These are phyloP conservation scores for Capitulum mitella DNA, from an alignment of 2,888 invertebrate genomes.

Conservation along the genomic window DNA sequence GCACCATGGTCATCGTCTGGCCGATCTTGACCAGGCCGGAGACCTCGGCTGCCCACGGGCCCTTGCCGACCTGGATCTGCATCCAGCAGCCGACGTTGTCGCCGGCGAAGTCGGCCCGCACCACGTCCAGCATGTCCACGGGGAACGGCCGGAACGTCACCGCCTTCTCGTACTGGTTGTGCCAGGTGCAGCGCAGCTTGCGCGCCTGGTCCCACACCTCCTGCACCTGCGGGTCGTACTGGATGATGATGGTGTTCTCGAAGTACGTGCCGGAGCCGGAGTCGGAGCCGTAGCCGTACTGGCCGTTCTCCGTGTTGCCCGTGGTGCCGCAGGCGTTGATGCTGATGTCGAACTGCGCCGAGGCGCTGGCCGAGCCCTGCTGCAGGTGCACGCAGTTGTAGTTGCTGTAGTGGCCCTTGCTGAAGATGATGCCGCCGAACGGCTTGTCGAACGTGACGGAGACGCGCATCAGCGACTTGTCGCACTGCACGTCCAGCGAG, in stretches of 20 bases:
- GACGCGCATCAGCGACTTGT: slow-evolving; percentile 88
- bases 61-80: slow-evolving; percentile 94
- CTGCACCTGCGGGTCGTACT: slow-evolving; percentile 87
- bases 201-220: slow-evolving; percentile 94
- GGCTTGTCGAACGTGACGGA: slow-evolving; percentile 90
- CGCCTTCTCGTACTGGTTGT: slow-evolving; percentile 89
- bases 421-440: slow-evolving; percentile 91
- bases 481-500: slow-evolving; percentile 89
- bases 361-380: slow-evolving; percentile 74
- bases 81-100: slow-evolving; percentile 96
- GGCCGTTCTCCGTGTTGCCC: slow-evolving; percentile 80
- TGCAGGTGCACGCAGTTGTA: slow-evolving; percentile 85
- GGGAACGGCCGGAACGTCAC: slow-evolving; percentile 91
- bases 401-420: slow-evolving; percentile 88
- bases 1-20: slow-evolving; percentile 94
- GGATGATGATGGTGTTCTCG: slow-evolving; percentile 87
- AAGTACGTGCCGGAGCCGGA: slow-evolving; percentile 86
- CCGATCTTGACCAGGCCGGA: slow-evolving; percentile 93
- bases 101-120: slow-evolving; percentile 88
- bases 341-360: slow-evolving; percentile 85
- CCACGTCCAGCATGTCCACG: slow-evolving; percentile 89
- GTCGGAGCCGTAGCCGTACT: slow-evolving; percentile 76
- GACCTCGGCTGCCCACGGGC: slow-evolving; percentile 96
- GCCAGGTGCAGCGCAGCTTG: slow-evolving; percentile 87
- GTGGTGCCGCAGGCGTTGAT: slow-evolving; percentile 87